Evolutionary conservation across 1,140 invertebrate genomes (phyloP), one percentile per base, ranked within the genome.

Genomic region (Drosophila pseudoananassae): DNA sequence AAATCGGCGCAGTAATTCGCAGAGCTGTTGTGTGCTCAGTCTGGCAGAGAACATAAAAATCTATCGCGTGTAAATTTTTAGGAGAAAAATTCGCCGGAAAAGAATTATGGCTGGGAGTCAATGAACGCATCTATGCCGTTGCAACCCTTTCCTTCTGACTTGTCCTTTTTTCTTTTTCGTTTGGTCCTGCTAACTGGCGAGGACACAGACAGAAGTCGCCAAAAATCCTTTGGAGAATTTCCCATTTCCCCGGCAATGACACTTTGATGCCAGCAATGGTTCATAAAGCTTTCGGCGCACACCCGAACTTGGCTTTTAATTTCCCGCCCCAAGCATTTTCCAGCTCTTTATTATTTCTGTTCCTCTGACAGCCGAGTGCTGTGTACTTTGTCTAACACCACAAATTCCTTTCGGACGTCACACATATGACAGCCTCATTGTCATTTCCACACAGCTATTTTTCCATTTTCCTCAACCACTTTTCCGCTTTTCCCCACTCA

Each of bases 61-160:
- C 82, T 88, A 90, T 90, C 83, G 87, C 88, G 87, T 90, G 87
- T 90, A 90, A 90, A 90, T 79, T 80, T 83, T 80, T 82, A 53
- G 60, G 83, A 71, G 55, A 80, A 79, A 60, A 69, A 79, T 79
- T 68, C 76, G 78, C 79, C 49, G 52, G 43, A 47, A 56, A 81
- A 85, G 74, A 85, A 81, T 85, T 85, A 85, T 85, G 77, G 58
- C 51, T 78, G 69, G 73, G 64, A 81, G 82, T 85, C 82, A 87
- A 85, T 78, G 78, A 60, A 85, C 76, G 82, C 61, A 47, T 60
- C 70, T 87, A 81, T 64, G 82, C 77, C 60, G 73, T 56, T 38
- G 8, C 61, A 83, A 58, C 40, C 66, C 71, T 64, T 74, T 72
- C 5, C 36, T 49, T 7, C 31, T 61, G 66, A 46, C 33, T 20